Evolutionary conservation across 1,140 invertebrate genomes (phyloP).

Genomic region (Cryptotermes secundus): DNA sequence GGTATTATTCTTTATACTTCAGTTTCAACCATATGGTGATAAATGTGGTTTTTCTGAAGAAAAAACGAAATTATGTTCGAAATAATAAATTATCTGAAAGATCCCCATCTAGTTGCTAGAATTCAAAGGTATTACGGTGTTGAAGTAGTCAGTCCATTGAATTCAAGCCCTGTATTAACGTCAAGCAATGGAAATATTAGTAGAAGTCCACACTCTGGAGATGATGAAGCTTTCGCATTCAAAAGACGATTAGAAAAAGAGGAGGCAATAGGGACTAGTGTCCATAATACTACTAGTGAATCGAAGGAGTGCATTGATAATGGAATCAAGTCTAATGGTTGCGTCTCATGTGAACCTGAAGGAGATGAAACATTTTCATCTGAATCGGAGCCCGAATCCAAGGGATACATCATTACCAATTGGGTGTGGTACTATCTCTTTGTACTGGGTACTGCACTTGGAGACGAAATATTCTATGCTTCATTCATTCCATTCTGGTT

Average conservation of each 20-base stretch:
- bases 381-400: slow-evolving; percentile 41
- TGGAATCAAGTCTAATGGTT: slow-evolving; percentile 43
- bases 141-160: slow-evolving; percentile 43
- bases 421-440: slow-evolving; percentile 87
- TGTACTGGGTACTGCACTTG: slow-evolving; percentile 76
- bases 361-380: slow-evolving; percentile 35
- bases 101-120: slow-evolving; percentile 65
- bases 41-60: no score
- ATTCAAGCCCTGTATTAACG: slow-evolving; percentile 22
- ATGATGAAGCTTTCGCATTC: background rate
- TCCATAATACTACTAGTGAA: slow-evolving; percentile 23
- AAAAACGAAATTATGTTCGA: slow-evolving; percentile 36
- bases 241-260: background rate
- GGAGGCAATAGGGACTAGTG: slow-evolving; percentile 13
- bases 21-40: no score
- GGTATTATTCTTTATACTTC: no score
- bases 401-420: slow-evolving; percentile 64
- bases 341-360: slow-evolving; percentile 42
- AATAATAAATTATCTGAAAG: slow-evolving; percentile 61
- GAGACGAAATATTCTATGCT: slow-evolving; percentile 87
- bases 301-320: slow-evolving; percentile 41
- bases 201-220: slow-evolving; percentile 35
- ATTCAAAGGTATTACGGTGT: slow-evolving; percentile 74
- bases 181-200: slow-evolving; percentile 39
- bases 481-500: slow-evolving; percentile 88